These are phyloP conservation scores for Berghia stephanieae DNA, from an alignment of 1,140 invertebrate genomes.

Conservation along the genomic window DNA sequence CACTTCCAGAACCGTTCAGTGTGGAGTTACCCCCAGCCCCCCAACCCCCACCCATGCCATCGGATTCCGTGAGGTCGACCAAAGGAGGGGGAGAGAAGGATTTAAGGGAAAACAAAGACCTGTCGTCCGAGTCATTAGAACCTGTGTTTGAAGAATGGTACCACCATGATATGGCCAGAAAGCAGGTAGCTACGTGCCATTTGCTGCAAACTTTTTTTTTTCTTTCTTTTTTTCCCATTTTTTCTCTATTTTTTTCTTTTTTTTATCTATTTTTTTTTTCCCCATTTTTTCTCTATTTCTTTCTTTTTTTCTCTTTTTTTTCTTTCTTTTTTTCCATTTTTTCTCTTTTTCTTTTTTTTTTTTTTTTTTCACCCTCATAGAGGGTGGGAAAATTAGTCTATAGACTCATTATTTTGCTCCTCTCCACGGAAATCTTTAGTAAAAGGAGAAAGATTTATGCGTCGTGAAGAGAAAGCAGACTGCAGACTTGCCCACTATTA, in stretches of 20 bases:
- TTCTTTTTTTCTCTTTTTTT: too few relatives aligned
- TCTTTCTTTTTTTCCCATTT: not conserved
- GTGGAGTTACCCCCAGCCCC: conserved; percentile 36
- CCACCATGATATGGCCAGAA: conserved; percentile 55
- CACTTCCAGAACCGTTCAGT: conserved; percentile 40
- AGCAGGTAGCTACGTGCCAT: conserved; percentile 43
- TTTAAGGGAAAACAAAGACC: conserved; percentile 30
- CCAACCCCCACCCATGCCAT: conserved; percentile 22
- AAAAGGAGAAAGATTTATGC: too few relatives aligned
- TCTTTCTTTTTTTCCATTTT: not conserved
- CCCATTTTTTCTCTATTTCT: too few relatives aligned
- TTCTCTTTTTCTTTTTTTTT: too few relatives aligned
- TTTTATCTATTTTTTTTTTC: not conserved
- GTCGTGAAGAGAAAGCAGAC: too few relatives aligned
- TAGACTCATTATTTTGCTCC: too few relatives aligned
- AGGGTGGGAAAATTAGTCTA: too few relatives aligned
- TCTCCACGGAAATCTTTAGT: too few relatives aligned
- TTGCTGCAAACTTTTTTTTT: not conserved
- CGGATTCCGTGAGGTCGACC: not conserved
- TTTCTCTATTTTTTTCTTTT: not conserved
- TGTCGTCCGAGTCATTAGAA: conserved; percentile 30
- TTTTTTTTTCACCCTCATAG: too few relatives aligned
- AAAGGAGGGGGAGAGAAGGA: conserved; percentile 18
- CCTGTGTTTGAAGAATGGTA: conserved; percentile 62
- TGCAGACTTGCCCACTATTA: too few relatives aligned